phyloP scores from a whole-genome alignment of 2,113 vertebrate species.

The Perccottus glenii region DNA sequence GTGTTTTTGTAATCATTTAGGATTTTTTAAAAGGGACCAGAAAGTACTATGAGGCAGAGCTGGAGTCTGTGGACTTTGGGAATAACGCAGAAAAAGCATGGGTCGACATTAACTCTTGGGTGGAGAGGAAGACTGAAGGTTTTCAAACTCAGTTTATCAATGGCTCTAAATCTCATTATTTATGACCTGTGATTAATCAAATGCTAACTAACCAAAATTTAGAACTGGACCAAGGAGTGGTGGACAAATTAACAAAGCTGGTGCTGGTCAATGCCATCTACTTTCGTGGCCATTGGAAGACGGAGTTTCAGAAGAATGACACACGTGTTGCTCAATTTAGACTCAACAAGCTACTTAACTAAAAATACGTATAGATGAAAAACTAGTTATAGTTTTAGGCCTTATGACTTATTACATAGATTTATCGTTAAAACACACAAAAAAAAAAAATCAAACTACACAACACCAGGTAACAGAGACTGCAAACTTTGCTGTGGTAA shows the following conservation, averaged over 20 bases:
- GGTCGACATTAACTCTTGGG: slow-evolving; percentile 78
- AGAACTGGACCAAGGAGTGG: not conserved
- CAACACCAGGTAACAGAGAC: too few relatives aligned
- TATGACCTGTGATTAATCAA: too few relatives aligned
- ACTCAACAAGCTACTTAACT: slow-evolving; percentile 64
- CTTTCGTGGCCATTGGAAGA: slow-evolving; percentile 90
- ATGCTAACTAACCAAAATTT: not conserved
- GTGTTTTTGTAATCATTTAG: slow-evolving; percentile 24
- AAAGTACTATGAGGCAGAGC: slow-evolving; percentile 69
- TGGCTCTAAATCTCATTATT: too few relatives aligned
- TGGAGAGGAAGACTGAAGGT: slow-evolving; percentile 78
- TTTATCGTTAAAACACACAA: too few relatives aligned
- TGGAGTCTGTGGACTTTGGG: slow-evolving; percentile 75
- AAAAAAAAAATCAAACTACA: too few relatives aligned
- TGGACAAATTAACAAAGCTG: slow-evolving; percentile 79
- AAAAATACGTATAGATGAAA: too few relatives aligned
- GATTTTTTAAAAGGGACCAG: slow-evolving; percentile 64
- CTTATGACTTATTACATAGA: too few relatives aligned
- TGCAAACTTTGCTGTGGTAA: too few relatives aligned
- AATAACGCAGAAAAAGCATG: slow-evolving; percentile 53
- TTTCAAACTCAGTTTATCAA: not conserved
- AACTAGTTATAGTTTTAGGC: too few relatives aligned
- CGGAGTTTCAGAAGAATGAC: slow-evolving; percentile 80
- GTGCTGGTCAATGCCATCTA: slow-evolving; percentile 94
- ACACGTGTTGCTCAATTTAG: too few relatives aligned